Conservation (phyloP, 2,888 invertebrate genomes). For the Arrhopalites spinosus region DNA sequence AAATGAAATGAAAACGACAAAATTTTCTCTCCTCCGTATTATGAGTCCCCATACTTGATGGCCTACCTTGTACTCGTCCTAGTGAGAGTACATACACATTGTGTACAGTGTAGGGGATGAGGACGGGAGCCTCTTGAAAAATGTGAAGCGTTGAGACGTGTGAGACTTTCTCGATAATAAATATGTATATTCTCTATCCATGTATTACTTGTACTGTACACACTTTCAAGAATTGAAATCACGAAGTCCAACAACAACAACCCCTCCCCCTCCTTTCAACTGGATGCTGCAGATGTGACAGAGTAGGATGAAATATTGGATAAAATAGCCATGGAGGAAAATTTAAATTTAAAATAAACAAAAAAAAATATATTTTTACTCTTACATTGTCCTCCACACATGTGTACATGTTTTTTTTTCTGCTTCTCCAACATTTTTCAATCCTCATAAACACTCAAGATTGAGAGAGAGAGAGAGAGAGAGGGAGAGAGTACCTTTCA, state of each 20-base stretch:
- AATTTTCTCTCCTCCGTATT: constrained; percentile 26
- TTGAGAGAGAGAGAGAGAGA: background rate
- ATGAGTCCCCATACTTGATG: constrained; percentile 8
- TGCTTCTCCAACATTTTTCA: constrained; percentile 28
- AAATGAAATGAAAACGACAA: constrained; percentile 39
- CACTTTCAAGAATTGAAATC: too few relatives aligned
- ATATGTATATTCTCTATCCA: too few relatives aligned
- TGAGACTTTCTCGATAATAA: constrained; percentile 24
- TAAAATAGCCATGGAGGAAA: constrained; percentile 12
- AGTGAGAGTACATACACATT: background rate
- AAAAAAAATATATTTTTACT: constrained; percentile 1
- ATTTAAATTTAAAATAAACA: constrained; percentile 34
- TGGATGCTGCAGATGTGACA: background rate
- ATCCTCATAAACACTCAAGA: constrained; percentile 11
- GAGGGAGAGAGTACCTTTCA: background rate
- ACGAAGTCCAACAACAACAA: too few relatives aligned
- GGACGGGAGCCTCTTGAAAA: constrained; percentile 27
- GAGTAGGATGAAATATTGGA: background rate
- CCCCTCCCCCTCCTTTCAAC: too few relatives aligned
- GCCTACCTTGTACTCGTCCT: constrained; percentile 2
- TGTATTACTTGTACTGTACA: too few relatives aligned
- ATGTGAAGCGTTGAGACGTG: constrained; percentile 20
- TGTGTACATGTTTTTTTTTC: background rate
- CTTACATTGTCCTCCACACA: background rate
- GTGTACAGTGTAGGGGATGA: too few relatives aligned